Evolutionary conservation across 2,797 vertebrate species (phyloP).

Genomic region (Hippoglossus hippoglossus): DNA sequence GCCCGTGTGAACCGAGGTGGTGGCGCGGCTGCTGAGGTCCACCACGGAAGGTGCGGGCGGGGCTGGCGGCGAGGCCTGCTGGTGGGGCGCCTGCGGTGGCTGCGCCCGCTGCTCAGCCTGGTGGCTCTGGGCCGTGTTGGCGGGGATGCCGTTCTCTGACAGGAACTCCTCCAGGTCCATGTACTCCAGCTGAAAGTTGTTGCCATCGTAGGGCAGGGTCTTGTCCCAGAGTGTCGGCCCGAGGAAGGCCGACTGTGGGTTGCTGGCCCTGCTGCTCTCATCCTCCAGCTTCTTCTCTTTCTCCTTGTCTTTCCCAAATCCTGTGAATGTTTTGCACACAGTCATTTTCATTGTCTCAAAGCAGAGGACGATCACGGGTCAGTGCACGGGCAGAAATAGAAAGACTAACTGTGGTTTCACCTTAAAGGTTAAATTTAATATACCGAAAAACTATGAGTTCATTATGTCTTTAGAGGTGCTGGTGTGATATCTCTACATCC

Average conservation of each 20-base stretch:
- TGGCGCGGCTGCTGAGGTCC: conserved; percentile 94
- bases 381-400: conserved; percentile 28
- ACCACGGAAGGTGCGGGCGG: conserved; percentile 85
- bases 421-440: conserved; percentile 11
- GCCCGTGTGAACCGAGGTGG: conserved; percentile 87
- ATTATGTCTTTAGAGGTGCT: not conserved
- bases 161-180: conserved; percentile 99
- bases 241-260: conserved; percentile 96
- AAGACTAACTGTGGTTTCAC: not conserved
- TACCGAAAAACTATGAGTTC: too few relatives aligned
- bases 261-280: conserved; percentile 80
- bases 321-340: conserved; percentile 74
- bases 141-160: conserved; percentile 96
- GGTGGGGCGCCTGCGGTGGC: conserved; percentile 73
- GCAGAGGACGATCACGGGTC: conserved; percentile 38
- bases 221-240: conserved; percentile 99
- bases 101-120: conserved; percentile 79
- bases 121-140: conserved; percentile 87
- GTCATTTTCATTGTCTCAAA: conserved; percentile 37
- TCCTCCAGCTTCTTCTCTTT: conserved; percentile 97
- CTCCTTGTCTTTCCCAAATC: conserved; percentile 89
- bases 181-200: conserved; percentile 99
- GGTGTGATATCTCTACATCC: too few relatives aligned
- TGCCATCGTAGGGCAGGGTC: conserved; percentile 95
- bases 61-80: conserved; percentile 74